Conservation (phyloP, 1,140 invertebrate genomes). For the Ooceraea biroi region DNA sequence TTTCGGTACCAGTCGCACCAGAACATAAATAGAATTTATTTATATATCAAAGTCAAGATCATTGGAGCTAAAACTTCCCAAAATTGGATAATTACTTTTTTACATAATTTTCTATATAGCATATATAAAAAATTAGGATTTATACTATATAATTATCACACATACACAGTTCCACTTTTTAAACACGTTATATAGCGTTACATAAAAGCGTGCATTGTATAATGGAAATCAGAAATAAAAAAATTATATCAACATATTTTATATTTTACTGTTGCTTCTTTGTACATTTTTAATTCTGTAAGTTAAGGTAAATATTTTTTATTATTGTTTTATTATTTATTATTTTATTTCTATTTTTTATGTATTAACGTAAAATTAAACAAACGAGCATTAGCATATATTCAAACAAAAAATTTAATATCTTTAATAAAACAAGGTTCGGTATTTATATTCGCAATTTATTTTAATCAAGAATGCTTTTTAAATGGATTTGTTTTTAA, state of each 20-base stretch:
- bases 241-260: not conserved
- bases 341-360: too few relatives aligned
- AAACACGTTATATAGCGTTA: too few relatives aligned
- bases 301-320: not conserved
- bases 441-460: not conserved
- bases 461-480: not conserved
- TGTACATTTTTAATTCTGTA: not conserved
- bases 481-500: not conserved
- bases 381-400: not conserved
- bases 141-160: too few relatives aligned
- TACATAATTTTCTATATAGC: too few relatives aligned
- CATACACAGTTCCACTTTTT: too few relatives aligned
- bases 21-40: too few relatives aligned
- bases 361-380: not conserved
- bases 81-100: too few relatives aligned
- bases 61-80: too few relatives aligned
- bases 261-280: not conserved
- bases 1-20: too few relatives aligned
- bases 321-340: not conserved
- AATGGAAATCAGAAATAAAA: not conserved
- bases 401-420: not conserved
- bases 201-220: too few relatives aligned
- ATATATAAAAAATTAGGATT: too few relatives aligned
- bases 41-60: too few relatives aligned
- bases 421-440: not conserved